phyloP scores from a whole-genome alignment of 2,797 vertebrate genomes.

The Ammospiza maritima region DNA sequence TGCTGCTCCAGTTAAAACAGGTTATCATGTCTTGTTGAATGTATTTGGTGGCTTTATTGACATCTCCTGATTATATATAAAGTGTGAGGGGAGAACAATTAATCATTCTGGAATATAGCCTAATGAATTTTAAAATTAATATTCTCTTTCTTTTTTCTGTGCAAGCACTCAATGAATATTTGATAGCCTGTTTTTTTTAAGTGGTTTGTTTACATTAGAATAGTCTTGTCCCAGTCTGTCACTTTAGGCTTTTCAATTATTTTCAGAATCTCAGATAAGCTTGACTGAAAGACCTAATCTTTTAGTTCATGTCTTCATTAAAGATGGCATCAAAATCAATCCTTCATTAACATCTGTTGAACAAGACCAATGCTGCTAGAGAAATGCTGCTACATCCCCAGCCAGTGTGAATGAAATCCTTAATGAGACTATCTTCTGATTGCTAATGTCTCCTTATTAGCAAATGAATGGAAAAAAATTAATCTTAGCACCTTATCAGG shows the following conservation, averaged over 20 bases:
- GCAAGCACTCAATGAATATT: neutral
- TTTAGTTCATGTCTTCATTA: constrained; percentile 19
- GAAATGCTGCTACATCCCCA: neutral
- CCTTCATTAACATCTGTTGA: constrained; percentile 30
- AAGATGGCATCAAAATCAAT: constrained; percentile 35
- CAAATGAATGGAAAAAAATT: neutral
- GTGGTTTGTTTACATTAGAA: neutral
- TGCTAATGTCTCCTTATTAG: constrained; percentile 16
- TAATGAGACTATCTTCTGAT: neutral
- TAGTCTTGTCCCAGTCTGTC: neutral
- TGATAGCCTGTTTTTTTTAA: neutral
- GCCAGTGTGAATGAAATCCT: neutral
- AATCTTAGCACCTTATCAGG: neutral
- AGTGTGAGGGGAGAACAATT: neutral
- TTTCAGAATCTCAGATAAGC: constrained; percentile 36
- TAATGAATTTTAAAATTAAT: constrained; percentile 7
- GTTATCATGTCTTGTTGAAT: neutral
- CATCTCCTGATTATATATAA: neutral
- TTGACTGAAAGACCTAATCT: constrained; percentile 13
- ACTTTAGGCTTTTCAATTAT: constrained; percentile 38
- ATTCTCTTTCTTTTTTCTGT: neutral
- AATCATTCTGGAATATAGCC: neutral
- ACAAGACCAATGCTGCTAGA: neutral
- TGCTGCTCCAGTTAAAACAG: neutral
- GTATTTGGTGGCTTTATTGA: neutral